Conservation (phyloP, 2,888 invertebrate genomes). For the Pinctada fucata region DNA sequence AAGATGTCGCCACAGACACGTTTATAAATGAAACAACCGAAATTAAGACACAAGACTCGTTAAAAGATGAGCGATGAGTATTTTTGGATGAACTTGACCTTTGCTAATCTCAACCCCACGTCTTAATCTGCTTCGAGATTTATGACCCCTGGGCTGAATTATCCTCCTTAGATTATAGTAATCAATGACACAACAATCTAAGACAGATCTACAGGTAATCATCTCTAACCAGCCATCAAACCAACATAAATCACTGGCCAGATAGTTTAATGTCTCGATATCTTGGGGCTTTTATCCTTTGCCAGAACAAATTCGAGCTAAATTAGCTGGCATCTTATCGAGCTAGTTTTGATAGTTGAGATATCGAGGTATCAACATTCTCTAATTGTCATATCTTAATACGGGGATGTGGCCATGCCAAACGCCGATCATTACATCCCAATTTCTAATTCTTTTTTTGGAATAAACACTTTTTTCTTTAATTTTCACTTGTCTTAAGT, state of each 20-base stretch:
- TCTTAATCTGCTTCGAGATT: neutral
- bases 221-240: neutral
- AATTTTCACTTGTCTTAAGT: no score
- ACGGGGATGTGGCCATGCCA: neutral
- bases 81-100: no score
- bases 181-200: neutral
- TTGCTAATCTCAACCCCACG: no score
- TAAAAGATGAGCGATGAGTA: no score
- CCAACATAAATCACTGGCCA: neutral
- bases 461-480: no score
- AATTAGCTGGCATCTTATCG: neutral
- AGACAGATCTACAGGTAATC: neutral
- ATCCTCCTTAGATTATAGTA: neutral
- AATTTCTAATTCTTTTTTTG: no score
- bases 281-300: neutral
- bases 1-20: no score
- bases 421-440: no score
- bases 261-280: neutral
- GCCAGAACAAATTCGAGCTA: slow-evolving; percentile 4
- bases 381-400: neutral
- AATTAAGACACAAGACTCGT: no score
- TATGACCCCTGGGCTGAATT: neutral
- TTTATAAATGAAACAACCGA: no score
- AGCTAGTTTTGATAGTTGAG: neutral
- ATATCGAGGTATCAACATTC: neutral